phyloP scores from a whole-genome alignment of 2,888 invertebrate species.

The Diaphora mendica region DNA sequence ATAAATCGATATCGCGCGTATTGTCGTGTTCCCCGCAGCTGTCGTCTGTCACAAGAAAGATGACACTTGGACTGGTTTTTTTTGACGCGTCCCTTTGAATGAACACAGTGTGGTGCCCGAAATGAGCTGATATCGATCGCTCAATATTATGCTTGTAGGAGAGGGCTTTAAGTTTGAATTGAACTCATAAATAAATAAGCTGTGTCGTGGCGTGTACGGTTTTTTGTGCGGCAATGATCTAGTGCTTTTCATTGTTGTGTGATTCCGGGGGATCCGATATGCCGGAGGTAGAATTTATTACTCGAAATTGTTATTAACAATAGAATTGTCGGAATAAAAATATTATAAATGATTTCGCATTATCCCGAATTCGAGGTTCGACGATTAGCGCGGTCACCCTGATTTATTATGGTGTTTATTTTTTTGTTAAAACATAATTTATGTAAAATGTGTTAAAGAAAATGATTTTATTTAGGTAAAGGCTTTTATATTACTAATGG shows the following conservation, averaged over 20 bases:
- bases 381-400: constrained; percentile 56
- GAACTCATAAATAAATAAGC: constrained; percentile 85
- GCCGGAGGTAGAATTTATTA: constrained; percentile 69
- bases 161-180: constrained; percentile 80
- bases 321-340: constrained; percentile 56
- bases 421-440: constrained; percentile 27
- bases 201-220: constrained; percentile 79
- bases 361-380: constrained; percentile 54
- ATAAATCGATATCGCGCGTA: constrained; percentile 79
- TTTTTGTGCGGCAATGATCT: constrained; percentile 75
- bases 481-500: constrained; percentile 28
- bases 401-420: constrained; percentile 47
- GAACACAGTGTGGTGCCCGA: constrained; percentile 73
- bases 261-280: constrained; percentile 71
- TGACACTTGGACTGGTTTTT: constrained; percentile 80
- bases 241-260: constrained; percentile 74
- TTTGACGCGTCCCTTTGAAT: constrained; percentile 78
- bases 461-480: constrained; percentile 34
- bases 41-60: constrained; percentile 80
- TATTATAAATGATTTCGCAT: constrained; percentile 58
- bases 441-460: constrained; percentile 36
- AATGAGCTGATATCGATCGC: constrained; percentile 85
- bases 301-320: constrained; percentile 56
- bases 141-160: constrained; percentile 74
- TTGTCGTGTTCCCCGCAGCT: constrained; percentile 81